Evolutionary conservation across 1,140 invertebrate genomes (phyloP).

Genomic region (Caenorhabditis elegans): DNA sequence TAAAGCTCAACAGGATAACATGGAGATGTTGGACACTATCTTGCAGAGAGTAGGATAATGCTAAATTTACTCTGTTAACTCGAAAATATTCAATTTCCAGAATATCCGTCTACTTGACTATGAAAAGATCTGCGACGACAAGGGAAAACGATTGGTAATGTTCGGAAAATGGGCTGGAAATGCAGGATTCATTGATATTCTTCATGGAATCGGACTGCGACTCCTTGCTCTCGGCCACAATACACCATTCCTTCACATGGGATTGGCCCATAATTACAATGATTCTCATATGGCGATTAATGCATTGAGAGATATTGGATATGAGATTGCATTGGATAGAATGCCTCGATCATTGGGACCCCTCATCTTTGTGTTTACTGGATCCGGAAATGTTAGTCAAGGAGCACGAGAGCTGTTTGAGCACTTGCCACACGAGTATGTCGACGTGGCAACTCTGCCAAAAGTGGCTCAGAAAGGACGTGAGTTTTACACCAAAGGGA

Average conservation of each 20-base stretch:
- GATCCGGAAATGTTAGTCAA: conserved; percentile 78
- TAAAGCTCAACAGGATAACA: conserved; percentile 96
- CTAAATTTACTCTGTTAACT: no score
- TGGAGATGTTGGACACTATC: conserved; percentile 92
- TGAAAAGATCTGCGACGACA: conserved; percentile 87
- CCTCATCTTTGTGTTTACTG: conserved; percentile 95
- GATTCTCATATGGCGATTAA: conserved; percentile 95
- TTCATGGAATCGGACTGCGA: conserved; percentile 87
- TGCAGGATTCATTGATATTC: conserved; percentile 96
- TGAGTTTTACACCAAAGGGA: conserved; percentile 69
- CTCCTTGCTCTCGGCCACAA: conserved; percentile 89
- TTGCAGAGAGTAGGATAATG: conserved; percentile 77
- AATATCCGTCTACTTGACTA: conserved; percentile 96
- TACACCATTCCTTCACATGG: conserved; percentile 98
- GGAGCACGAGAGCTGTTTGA: conserved; percentile 97
- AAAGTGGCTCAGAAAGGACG: conserved; percentile 95
- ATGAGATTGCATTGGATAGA: conserved; percentile 92
- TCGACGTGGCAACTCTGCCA: conserved; percentile 86
- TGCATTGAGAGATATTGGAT: conserved; percentile 92
- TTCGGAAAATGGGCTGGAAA: conserved; percentile 99
- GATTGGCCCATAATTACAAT: conserved; percentile 94
- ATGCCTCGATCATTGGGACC: conserved; percentile 98
- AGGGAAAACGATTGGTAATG: conserved; percentile 87
- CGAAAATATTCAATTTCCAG: conserved; percentile 43
- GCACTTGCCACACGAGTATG: conserved; percentile 94